Evolutionary conservation across 1,140 invertebrate species (phyloP), one percentile per base, ranked within the genome.

Genomic region (Camponotus vicinus): DNA sequence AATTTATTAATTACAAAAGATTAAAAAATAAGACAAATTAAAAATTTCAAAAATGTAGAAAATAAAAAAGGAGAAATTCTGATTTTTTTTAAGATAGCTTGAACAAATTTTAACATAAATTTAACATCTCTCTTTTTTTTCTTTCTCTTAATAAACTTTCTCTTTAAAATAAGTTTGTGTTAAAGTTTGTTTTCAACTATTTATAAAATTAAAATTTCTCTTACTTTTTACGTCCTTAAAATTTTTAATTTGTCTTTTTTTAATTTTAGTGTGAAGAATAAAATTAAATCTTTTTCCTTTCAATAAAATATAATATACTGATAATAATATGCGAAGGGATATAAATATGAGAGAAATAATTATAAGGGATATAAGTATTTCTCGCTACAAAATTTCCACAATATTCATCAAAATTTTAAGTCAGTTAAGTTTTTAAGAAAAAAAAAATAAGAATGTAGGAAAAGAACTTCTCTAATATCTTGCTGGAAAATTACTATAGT

Each of bases 231-330:
- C 27, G 27, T 27, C 27, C 27, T 27, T 27, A 27, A 27, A 27
- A 27, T 27, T 0, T 27, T 27, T 27, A 27, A 27, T 0, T 27
- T 27, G 27, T 61, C n/a, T n/a, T 2, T 3, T n/a, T 73, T 73
- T 8, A 59, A 2, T 27, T 7, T 61, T 18, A 1, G 18, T 3
- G 15, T 13, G 6, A 5, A 42, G 13, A 73, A n/a, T 11, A 7
- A 52, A 40, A 75, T 61, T 59, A 1, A 75, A 75, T 34, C 59
- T 75, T 59, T 9, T 61, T 61, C 34, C 34, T 40, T 75, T 59
- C 37, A 61, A 75, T 75, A 59, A 61, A 75, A 75, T 59, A 15
- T 42, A 37, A 59, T 57, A 75, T 13, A n/a, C 34, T 40, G 55
- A 18, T 42, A 40, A 18, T 8, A 61, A 15, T 15, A 9, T 27